phyloP scores from a whole-genome alignment of 2,113 vertebrate species.

The Cyanoderma ruficeps region DNA sequence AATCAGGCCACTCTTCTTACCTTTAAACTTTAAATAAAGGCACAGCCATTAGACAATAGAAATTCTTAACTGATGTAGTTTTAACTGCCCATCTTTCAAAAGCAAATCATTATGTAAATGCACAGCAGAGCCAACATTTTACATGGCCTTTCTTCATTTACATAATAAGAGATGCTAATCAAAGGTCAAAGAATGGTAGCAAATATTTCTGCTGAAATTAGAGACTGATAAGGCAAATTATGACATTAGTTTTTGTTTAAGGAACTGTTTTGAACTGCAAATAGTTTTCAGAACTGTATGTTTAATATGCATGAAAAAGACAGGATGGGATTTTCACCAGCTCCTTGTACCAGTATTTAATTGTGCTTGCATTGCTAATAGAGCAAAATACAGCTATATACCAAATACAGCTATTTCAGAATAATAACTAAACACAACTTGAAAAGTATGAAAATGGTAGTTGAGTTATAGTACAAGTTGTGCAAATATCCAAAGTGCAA shows the following conservation, averaged over 20 bases:
- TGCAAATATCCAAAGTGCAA: background rate
- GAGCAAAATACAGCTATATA: background rate
- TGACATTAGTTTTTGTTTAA: background rate
- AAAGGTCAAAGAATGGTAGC: background rate
- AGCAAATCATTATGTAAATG: conserved; percentile 64
- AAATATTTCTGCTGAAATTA: conserved; percentile 25
- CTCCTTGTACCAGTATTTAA: background rate
- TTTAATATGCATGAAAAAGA: background rate
- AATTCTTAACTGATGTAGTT: conserved; percentile 53
- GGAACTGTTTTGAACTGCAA: conserved; percentile 35
- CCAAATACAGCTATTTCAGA: background rate
- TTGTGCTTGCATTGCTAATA: background rate
- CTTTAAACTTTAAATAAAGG: conserved; percentile 49
- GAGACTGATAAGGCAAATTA: conserved; percentile 11
- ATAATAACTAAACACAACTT: background rate
- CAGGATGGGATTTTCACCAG: background rate
- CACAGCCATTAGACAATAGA: conserved; percentile 41
- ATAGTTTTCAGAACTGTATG: conserved; percentile 13
- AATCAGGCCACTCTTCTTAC: conserved; percentile 8
- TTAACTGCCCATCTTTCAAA: conserved; percentile 55
- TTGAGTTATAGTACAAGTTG: background rate
- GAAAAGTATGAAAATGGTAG: background rate
- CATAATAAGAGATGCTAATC: conserved; percentile 52
- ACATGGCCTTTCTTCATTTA: conserved; percentile 3
- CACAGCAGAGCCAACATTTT: background rate